Evolutionary conservation across 2,888 invertebrate species (phyloP), one percentile per base, ranked within the genome.

Genomic region (Troglohyphantes excavatus): DNA sequence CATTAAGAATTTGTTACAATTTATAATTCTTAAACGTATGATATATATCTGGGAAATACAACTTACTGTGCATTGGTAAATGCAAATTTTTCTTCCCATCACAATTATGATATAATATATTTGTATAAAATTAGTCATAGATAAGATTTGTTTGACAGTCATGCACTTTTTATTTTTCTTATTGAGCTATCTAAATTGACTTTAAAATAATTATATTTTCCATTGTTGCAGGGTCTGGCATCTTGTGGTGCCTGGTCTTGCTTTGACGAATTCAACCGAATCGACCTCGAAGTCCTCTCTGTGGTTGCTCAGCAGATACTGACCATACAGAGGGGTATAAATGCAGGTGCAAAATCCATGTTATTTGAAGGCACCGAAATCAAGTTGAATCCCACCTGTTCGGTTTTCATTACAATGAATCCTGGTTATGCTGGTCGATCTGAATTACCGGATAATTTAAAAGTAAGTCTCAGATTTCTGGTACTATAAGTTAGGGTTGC

Each of bases 231-330:
- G 93, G 92, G 92, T 17, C 79, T 92, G 13, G 92, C 92, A 21
- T 94, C 94, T 0, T 94, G 94, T 92, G 94, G 94, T 17, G 96
- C 96, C 0, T 97, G 97, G 97, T 96, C 96, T 0, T 97, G 97
- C 92, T 97, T 97, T 92, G 97, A 97, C 92, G 97, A 97, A 93
- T 97, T 97, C 93, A 97, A 97, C 92, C 94, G 97, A 78, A 97
- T 97, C 91, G 96, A 97, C 92, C 95, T 97, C 81, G 96, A 97
- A 94, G 97, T 97, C 27, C 93, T 97, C 43, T 97, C 96, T 0
- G 97, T 97, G 6, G 96, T 96, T 0, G 97, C 97, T 0, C 96
- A 97, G 92, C 97, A 97, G 94, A 96, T 97, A 91, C 95, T 96
- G 90, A 96, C 96, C 0, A 97, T 97, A 73, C 97, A 97, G 92